Percentiles rank a stretch among this genome's conserved stretches.
These are phyloP conservation scores for Leptatherina wallacei DNA, from an alignment of 2,797 vertebrate species.

Conservation along the genomic window DNA sequence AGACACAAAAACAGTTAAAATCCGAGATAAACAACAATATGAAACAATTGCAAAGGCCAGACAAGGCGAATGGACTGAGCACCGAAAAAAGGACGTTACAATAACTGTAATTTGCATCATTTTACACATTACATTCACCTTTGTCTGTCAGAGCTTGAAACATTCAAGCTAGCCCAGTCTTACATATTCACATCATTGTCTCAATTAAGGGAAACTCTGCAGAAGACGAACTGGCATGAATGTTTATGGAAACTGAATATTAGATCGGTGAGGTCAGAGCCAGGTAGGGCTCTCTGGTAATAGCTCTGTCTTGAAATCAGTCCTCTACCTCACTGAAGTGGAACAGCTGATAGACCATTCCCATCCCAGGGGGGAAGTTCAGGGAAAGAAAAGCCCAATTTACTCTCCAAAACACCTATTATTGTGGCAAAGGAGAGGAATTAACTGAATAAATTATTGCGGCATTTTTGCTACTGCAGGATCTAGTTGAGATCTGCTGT, in stretches of 20 bases:
- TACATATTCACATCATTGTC: constrained; percentile 87
- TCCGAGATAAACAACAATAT: constrained; percentile 70
- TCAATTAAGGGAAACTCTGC: constrained; percentile 87
- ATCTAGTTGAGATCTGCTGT: constrained; percentile 45
- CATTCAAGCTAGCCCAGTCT: constrained; percentile 77
- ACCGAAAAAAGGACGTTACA: constrained; percentile 53
- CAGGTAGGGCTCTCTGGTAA: constrained; percentile 84
- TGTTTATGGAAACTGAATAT: constrained; percentile 88
- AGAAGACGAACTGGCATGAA: constrained; percentile 86
- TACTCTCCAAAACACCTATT: constrained; percentile 77
- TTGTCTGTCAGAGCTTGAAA: constrained; percentile 74
- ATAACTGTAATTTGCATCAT: constrained; percentile 86
- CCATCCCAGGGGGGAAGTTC: constrained; percentile 78
- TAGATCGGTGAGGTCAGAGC: constrained; percentile 83
- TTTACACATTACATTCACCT: constrained; percentile 84
- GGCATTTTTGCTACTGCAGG: constrained; percentile 60
- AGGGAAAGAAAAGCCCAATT: constrained; percentile 84
- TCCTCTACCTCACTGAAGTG: constrained; percentile 82
- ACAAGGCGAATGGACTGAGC: constrained; percentile 41
- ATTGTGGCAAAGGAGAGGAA: constrained; percentile 75
- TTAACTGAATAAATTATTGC: constrained; percentile 73
- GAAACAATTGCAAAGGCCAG: constrained; percentile 54
- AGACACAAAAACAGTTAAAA: constrained; percentile 53
- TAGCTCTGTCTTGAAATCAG: constrained; percentile 87
- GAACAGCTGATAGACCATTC: constrained; percentile 82